Evolutionary conservation across 1,140 invertebrate species (phyloP).

Genomic region (Akabosia matsudoensis): DNA sequence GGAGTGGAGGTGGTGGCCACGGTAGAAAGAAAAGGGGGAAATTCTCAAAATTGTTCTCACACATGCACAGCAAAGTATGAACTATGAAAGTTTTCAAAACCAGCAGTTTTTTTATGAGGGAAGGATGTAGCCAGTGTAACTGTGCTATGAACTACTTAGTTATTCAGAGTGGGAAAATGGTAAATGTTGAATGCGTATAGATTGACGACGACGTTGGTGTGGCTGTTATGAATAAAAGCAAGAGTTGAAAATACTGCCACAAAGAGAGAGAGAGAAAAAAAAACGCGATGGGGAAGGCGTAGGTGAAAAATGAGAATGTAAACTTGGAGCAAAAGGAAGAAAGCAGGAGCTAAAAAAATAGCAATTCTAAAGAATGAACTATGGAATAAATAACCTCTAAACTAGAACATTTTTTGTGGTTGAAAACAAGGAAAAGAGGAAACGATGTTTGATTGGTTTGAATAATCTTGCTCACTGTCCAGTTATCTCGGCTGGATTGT

Average conservation of each 20-base stretch:
- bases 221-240: neutral
- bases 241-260: neutral
- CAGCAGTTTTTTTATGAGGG: too few relatives aligned
- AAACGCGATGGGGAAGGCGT: neutral
- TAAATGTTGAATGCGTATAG: neutral
- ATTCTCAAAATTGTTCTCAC: neutral
- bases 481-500: too few relatives aligned
- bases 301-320: too few relatives aligned
- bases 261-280: neutral
- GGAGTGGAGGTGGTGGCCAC: neutral
- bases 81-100: too few relatives aligned
- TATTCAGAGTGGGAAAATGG: neutral
- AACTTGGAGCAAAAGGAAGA: neutral
- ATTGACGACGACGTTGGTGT: neutral
- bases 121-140: too few relatives aligned
- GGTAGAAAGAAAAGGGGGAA: neutral
- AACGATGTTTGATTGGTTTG: too few relatives aligned
- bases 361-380: neutral
- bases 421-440: too few relatives aligned
- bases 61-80: neutral
- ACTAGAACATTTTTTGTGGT: too few relatives aligned
- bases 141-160: neutral
- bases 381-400: too few relatives aligned
- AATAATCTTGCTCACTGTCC: too few relatives aligned
- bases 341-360: neutral